phyloP scores from a whole-genome alignment of 2,797 vertebrate species.

The Margarornis squamiger region DNA sequence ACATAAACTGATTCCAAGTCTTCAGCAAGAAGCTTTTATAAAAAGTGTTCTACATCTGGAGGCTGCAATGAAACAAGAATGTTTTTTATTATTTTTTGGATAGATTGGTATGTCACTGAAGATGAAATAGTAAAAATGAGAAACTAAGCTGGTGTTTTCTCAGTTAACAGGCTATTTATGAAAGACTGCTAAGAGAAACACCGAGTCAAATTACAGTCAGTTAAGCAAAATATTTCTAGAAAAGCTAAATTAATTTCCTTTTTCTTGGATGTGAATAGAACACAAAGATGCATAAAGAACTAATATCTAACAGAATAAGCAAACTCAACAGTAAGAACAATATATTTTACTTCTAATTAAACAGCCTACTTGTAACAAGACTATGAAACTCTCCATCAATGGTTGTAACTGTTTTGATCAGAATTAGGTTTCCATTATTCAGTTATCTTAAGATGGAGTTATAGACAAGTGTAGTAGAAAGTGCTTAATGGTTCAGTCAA shows the following conservation, averaged over 20 bases:
- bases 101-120: not conserved
- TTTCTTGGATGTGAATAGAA: not conserved
- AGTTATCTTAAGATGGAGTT: not conserved
- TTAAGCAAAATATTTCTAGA: not conserved
- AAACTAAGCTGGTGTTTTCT: not conserved
- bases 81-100: not conserved
- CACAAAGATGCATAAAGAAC: not conserved
- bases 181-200: not conserved
- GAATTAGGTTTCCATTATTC: not conserved
- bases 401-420: not conserved
- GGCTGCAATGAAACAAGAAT: not conserved
- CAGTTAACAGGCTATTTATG: not conserved
- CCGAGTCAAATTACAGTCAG: not conserved
- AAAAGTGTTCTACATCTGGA: not conserved
- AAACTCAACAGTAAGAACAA: not conserved
- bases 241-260: not conserved
- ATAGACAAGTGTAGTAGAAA: not conserved
- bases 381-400: not conserved
- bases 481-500: not conserved
- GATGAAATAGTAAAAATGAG: not conserved
- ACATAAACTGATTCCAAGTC: not conserved
- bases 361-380: not conserved
- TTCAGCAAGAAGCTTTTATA: not conserved
- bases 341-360: not conserved
- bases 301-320: not conserved